These are phyloP conservation scores for Fabriciana adippe DNA, from an alignment of 2,888 invertebrate species.

Conservation along the genomic window DNA sequence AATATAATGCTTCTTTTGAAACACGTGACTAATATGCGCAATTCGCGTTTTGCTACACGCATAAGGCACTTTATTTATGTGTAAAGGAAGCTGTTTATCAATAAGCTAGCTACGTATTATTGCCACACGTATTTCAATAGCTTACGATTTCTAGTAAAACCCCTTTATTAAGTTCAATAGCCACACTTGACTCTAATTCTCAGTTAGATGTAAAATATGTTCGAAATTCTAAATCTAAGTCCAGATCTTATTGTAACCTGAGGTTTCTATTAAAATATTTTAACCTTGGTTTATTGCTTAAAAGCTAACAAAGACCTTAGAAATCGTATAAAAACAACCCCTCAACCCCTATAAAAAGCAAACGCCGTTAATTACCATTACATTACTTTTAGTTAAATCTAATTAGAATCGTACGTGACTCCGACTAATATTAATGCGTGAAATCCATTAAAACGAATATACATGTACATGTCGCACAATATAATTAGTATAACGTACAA, in stretches of 20 bases:
- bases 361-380: conserved; percentile 43
- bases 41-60: conserved; percentile 12
- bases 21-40: conserved; percentile 15
- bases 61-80: conserved; percentile 11
- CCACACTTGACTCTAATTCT: not conserved
- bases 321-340: conserved; percentile 5
- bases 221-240: not conserved
- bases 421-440: conserved; percentile 58
- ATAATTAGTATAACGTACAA: conserved; percentile 78
- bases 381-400: conserved; percentile 46
- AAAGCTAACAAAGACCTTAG: not conserved
- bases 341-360: conserved; percentile 13
- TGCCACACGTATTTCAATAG: conserved; percentile 15
- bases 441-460: conserved; percentile 74
- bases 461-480: conserved; percentile 63
- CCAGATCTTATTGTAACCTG: not conserved
- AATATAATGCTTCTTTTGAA: conserved; percentile 13
- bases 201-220: conserved; percentile 5
- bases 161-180: conserved; percentile 5
- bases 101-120: conserved; percentile 3
- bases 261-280: conserved; percentile 1
- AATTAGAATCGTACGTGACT: conserved; percentile 56
- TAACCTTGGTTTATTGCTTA: not conserved
- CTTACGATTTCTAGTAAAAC: conserved; percentile 10
- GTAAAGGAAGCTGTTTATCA: conserved; percentile 16